Base-by-base conservation (phyloP, 1,140 invertebrate species). In the Ectropis grisescens region DNA sequence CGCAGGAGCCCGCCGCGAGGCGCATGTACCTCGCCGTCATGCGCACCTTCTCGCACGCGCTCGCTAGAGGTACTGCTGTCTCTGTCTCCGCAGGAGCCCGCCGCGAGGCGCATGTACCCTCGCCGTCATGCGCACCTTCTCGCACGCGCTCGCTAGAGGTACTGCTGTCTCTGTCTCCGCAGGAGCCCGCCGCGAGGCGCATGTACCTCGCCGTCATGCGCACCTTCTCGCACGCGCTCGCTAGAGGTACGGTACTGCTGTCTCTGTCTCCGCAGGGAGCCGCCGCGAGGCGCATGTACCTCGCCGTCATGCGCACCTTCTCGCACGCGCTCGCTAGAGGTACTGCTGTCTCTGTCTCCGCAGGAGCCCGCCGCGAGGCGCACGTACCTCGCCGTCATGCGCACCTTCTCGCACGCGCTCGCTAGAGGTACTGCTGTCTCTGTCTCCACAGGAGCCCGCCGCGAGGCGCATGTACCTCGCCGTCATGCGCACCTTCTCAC, bases 161-260 rank as follows among this genome's bases (percentile, higher is more conserved):
- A 45, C 3, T 19, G 16, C 3, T 4, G 16, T 4, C 16, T 8
- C 3, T 3, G 3, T 19, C 16, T 3, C 3, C 9, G 12, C 16
- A 19, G 16, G 16, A 19, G 3, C 3, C 86, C 28, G 41, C 28
- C 31, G 83, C 86, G 75, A 88, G 90, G 23, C 88, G 92, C 52
- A 96, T 98, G 93, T 98, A 98, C 64, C 80, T 91, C 24, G 91
- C 88, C 37, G 95, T 98, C 7, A 90, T 96, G 86, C 91, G 90
- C 60, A 91, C 91, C 58, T 97, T 98, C 78, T 89, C 90, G 2
- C 89, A 89, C 58, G 85, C 84, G 7, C 65, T 92, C 2, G 85
- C 87, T 26, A 86, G 82, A 47, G 87, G 88, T 45, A 46, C 91
- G 99, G 49, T 98, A 95, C 76, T 99, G 97, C 97, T 98, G 97